phyloP scores from a whole-genome alignment of 1,140 invertebrate species.

The Bombus affinis region DNA sequence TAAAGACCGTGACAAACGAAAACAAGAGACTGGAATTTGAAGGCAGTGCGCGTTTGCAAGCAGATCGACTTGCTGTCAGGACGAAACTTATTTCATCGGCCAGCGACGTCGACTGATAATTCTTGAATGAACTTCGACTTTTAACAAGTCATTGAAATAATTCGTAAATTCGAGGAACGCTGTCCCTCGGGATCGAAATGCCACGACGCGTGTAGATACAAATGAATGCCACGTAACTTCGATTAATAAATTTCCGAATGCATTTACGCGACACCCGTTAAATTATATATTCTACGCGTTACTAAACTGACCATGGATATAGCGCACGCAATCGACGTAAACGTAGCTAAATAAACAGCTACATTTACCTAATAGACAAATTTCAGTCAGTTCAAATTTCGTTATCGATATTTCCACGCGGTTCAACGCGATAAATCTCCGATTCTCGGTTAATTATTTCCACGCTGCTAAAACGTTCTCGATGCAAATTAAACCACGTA shows the following conservation, averaged over 20 bases:
- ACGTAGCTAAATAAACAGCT: constrained; percentile 1
- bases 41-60: no score
- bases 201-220: neutral
- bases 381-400: constrained; percentile 4
- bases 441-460: constrained; percentile 15
- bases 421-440: neutral
- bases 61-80: no score
- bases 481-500: no score
- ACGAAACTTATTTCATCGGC: constrained; percentile 46
- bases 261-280: neutral
- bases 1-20: no score
- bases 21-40: no score
- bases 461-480: no score
- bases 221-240: constrained; percentile 4
- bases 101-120: neutral
- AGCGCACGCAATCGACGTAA: neutral
- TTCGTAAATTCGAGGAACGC: constrained; percentile 9
- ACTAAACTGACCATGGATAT: neutral
- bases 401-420: neutral
- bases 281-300: neutral
- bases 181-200: neutral
- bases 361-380: neutral
- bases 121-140: constrained; percentile 54
- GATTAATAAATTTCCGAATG: constrained; percentile 8
- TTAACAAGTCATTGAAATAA: constrained; percentile 46